phyloP scores from a whole-genome alignment of 2,797 vertebrate genomes.

The Galagoides demidoff region DNA sequence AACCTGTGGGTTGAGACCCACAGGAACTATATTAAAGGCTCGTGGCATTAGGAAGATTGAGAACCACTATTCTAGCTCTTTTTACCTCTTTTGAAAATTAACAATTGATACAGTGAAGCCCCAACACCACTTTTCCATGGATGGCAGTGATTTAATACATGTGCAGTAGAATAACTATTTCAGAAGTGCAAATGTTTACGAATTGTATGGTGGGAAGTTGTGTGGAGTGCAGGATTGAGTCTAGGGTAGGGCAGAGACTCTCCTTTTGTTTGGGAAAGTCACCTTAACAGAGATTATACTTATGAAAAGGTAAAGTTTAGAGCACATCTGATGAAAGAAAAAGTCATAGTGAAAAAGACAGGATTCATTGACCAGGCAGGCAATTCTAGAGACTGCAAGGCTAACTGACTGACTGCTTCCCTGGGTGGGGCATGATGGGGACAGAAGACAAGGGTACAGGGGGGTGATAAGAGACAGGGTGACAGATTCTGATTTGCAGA shows the following conservation, averaged over 20 bases:
- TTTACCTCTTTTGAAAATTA: neutral
- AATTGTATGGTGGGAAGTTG: neutral
- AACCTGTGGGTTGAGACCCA: no score
- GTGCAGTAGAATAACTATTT: neutral
- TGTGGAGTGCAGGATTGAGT: neutral
- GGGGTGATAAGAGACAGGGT: neutral
- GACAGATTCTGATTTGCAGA: neutral
- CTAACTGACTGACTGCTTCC: neutral
- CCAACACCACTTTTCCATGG: neutral
- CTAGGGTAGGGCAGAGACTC: neutral
- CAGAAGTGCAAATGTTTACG: neutral
- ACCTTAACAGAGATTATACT: neutral
- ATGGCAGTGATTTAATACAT: neutral
- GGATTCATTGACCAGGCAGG: neutral
- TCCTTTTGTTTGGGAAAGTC: neutral
- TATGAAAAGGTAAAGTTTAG: constrained; percentile 10
- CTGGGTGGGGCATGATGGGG: neutral
- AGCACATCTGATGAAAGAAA: neutral
- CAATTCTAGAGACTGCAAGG: neutral
- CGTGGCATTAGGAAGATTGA: no score
- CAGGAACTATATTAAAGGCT: no score
- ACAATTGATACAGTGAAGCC: neutral
- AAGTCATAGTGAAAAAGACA: neutral
- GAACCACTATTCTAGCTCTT: neutral
- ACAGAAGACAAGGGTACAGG: no score